Evolutionary conservation across 2,797 vertebrate genomes (phyloP), one percentile per base, ranked within the genome.

Genomic region (Karalla daura): DNA sequence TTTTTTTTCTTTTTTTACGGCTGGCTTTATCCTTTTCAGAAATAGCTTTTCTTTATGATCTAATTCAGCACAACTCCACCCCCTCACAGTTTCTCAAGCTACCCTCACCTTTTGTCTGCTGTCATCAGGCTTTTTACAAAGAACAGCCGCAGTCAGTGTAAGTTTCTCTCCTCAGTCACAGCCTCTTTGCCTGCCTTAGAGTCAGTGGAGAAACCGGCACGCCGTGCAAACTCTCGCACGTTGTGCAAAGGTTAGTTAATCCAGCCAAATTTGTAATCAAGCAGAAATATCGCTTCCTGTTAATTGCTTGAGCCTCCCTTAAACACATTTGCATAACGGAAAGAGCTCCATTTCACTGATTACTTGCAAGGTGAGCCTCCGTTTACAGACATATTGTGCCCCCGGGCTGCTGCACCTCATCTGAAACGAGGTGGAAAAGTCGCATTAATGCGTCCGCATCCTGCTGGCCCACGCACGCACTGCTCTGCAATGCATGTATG

Each of bases 251-350:
- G 80, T 80, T 73, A 59, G 63, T 78, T 78, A 83, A 85, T 84
- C 69, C 52, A 18, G 58, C 40, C 4, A 54, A 71, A 74, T 78
- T 63, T 63, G 59, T 82, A 85, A 87, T 86, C 76, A 84, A 50
- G 24, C 76, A 52, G 70, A 58, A 44, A 40, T 80, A 76, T 80
- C 64, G 70, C 69, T 73, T 27, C 56, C 40, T 49, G 44, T 76
- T 84, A 88, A 83, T 85, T 86, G 80, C 82, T 56, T 60, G 54
- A 77, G 69, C 53, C 44, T 35, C 54, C 76, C 65, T 60, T 69
- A 73, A 90, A 75, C 7, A 32, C 9, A 52, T 76, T 82, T 76
- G 51, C 59, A 79, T 70, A 39, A 78, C 68, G 33, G 43, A 49
- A 36, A 41, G 43, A 62, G 63, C 8, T 3, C 13, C 51, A 58